A percentile compares a stretch with the other conserved stretches of the same genome.
phyloP scores from a whole-genome alignment of 30 jellyfish, hydroid and myxozoan species.

The Aurelia aurita complex sp. Pacific region DNA sequence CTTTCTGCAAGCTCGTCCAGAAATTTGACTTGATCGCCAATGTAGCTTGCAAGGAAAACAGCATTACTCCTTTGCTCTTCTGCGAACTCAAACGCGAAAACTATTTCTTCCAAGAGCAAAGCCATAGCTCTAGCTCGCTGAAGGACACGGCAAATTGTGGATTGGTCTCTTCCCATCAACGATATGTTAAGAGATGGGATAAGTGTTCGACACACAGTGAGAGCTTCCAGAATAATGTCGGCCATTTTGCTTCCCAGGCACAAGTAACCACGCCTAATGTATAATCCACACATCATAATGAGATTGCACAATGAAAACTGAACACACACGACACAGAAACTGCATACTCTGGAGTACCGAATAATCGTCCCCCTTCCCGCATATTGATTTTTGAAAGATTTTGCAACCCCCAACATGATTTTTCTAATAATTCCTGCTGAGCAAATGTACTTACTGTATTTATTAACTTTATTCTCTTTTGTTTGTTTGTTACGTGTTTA shows the following conservation, averaged over 20 bases:
- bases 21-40: constrained; percentile 4
- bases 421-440: no score
- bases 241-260: constrained; percentile 4
- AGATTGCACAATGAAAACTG: background rate
- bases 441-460: no score
- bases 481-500: no score
- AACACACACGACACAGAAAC: background rate
- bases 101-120: constrained; percentile 2
- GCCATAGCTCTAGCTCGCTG: constrained; percentile 36
- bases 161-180: background rate
- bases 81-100: constrained; percentile 1
- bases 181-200: background rate
- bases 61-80: constrained; percentile 25
- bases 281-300: background rate
- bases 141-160: background rate
- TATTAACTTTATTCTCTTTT: no score
- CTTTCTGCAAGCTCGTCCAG: constrained; percentile 2
- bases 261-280: no score
- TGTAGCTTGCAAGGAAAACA: constrained; percentile 4
- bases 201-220: constrained; percentile 9
- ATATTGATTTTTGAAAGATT: no score
- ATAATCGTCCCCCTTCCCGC: no score
- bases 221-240: background rate
- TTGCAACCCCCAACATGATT: no score
- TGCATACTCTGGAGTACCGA: background rate